Percentiles rank a stretch among this genome's conserved stretches.
Conservation (phyloP, 2,113 vertebrate species). For the Cochlearius cochlearius region DNA sequence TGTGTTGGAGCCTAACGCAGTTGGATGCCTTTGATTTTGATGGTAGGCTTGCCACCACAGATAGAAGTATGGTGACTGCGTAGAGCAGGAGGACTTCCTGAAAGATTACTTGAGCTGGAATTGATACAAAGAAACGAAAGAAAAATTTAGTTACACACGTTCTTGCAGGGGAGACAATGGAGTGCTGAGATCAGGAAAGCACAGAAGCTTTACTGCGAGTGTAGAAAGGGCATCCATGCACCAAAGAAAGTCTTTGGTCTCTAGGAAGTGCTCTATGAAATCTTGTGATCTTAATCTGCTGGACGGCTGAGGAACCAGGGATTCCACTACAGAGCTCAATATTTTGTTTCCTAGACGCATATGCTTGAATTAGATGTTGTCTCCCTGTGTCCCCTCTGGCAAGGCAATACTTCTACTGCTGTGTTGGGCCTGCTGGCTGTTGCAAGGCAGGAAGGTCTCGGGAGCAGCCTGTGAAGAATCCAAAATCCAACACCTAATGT, state of each 20-base stretch:
- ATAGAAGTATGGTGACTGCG: not conserved
- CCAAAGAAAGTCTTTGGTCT: not conserved
- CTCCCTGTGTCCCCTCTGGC: not conserved
- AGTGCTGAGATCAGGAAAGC: not conserved
- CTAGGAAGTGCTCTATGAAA: not conserved
- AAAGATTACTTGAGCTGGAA: not conserved
- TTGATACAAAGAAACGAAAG: not conserved
- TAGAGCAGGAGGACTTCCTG: not conserved
- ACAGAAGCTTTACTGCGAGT: not conserved
- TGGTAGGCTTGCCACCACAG: not conserved
- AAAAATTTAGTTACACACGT: rapidly evolving
- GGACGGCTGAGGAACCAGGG: not conserved
- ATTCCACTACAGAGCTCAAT: not conserved
- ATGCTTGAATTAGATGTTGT: not conserved
- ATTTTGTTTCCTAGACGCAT: not conserved
- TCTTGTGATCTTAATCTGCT: not conserved
- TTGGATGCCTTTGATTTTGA: not conserved
- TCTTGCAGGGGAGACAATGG: not conserved
- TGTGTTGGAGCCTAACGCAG: not conserved
- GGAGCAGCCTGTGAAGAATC: not conserved
- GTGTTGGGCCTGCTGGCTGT: not conserved
- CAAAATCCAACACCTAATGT: not conserved
- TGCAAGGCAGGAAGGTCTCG: not conserved
- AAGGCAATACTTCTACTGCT: not conserved
- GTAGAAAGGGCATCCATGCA: not conserved